Evolutionary conservation across 1,140 invertebrate species (phyloP), one percentile per base, ranked within the genome.

Genomic region (Orius laevigatus): DNA sequence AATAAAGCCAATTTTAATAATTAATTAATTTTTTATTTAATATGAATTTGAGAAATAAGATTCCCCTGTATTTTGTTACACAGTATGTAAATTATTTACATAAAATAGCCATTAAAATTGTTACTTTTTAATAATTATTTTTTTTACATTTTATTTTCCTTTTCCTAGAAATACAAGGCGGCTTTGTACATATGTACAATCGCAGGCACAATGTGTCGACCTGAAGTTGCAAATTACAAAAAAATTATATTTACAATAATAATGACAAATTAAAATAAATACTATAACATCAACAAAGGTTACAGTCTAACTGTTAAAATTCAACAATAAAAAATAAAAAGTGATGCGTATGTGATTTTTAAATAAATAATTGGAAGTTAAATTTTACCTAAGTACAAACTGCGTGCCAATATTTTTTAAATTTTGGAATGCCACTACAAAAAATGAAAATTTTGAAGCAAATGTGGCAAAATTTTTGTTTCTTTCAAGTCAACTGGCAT

Each of bases 241-340:
- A n/a, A n/a, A 31, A 33, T 15, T 16, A 33, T 20, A 40, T 38
- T 42, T 41, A 49, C 36, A 49, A 49, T n/a, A 40, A 40, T 40
- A 40, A n/a, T 40, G 10, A 40, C 38, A 49, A 34, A 43, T n/a
- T n/a, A n/a, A n/a, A n/a, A 49, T 49, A 49, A 43, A 49, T 49
- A 49, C 48, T 49, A 49, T 49, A 49, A 49, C 48, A 49, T 49
- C 38, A 49, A 49, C 48, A 49, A 49, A 47, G 31, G 38, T 49
- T 49, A 49, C 48, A 49, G 48, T 49, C 48, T 49, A 49, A 49
- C 48, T 49, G 48, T 44, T 49, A 49, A 36, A 18, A 36, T 36
- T 32, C 45, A 36, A 34, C 33, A 45, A 32, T 32, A 45, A 45
- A 20, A 45, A 45, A 32, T 16, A 47, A 36, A 38, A 36, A 47